Base-by-base conservation (phyloP, 1,140 invertebrate genomes). In the Pseudomyrmex dendroicus region DNA sequence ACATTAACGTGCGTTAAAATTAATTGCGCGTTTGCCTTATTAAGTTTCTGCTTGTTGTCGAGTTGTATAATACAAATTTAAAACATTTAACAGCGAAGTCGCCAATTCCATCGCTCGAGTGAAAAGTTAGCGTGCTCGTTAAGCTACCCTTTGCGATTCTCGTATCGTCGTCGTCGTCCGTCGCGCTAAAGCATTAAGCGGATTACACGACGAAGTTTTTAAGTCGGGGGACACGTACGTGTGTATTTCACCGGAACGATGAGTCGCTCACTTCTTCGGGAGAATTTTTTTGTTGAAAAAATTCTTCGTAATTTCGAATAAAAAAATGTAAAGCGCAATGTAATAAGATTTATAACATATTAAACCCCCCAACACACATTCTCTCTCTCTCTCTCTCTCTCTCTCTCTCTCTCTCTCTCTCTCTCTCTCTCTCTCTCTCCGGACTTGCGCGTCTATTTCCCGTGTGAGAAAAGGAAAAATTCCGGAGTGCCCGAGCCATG, bases 111-210 rank as follows among this genome's bases (percentile, higher is more conserved):
- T 35, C 46, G 17, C 46, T 44, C 20, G 7, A 57, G 54, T 74
- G 61, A 84, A 68, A 83, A 73, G 64, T 52, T 70, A 77, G 63
- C 25, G 10, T n/a, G 46, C 77, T 83, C 84, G 56, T 86, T 86
- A 83, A 64, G 56, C 22, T 52, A 46, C 35, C 52, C 35, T 15
- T 54, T 46, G 44, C 83, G 63, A 86, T 85, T 73, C 76, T 50
- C n/a, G 10, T 50, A 76, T 44, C 66, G 83, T 46, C 44, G 35
- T 35, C 35, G 35, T 35, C 35, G 35, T 35, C 35, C 59, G 48
- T 48, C 48, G 64, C 64, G 25, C 48, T 82, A 63, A 35, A 35
- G n/a, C 70, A 82, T 76, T 86, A 76, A 83, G 48, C 63, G 59
- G 64, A 86, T 85, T 86, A 66, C 62, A 20, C 46, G 46, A 12